Evolutionary conservation across 1,140 invertebrate species (phyloP).

Genomic region (Drosophila bocki): DNA sequence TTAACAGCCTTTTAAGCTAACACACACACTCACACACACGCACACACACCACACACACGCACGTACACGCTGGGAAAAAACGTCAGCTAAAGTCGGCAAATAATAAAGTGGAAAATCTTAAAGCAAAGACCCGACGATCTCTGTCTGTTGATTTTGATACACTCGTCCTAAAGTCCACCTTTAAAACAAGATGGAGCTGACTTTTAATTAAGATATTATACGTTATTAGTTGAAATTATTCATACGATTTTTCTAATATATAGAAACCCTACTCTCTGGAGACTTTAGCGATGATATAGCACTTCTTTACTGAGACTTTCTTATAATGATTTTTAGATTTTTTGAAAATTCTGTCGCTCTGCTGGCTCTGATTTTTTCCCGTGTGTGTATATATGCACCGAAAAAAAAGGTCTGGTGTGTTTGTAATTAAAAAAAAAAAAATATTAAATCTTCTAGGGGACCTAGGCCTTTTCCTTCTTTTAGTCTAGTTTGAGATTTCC

Average conservation of each 20-base stretch:
- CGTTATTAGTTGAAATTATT: neutral
- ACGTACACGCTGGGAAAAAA: conserved; percentile 17
- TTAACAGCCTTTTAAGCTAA: conserved; percentile 65
- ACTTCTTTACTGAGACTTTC: neutral
- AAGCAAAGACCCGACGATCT: neutral
- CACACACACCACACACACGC: neutral
- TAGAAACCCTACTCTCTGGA: neutral
- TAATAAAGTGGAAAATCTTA: conserved; percentile 2
- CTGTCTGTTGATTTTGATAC: neutral
- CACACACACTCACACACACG: conserved; percentile 4
- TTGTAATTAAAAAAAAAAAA: neutral
- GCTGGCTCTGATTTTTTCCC: neutral
- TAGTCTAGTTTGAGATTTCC: conserved; percentile 74
- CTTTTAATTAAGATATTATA: neutral
- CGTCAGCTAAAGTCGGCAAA: conserved; percentile 7
- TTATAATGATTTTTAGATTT: neutral
- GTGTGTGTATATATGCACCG: neutral
- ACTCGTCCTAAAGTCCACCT: neutral
- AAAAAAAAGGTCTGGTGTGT: conserved; percentile 9
- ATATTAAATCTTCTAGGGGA: conserved; percentile 1
- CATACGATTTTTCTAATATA: neutral
- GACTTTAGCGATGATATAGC: neutral
- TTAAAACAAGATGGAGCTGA: conserved; percentile 15
- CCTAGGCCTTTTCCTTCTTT: conserved; percentile 2
- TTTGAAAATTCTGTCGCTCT: neutral